Percentiles rank a stretch among this genome's conserved stretches.
phyloP scores from a whole-genome alignment of 2,113 vertebrate species.

The human (Homo sapiens) region DNA sequence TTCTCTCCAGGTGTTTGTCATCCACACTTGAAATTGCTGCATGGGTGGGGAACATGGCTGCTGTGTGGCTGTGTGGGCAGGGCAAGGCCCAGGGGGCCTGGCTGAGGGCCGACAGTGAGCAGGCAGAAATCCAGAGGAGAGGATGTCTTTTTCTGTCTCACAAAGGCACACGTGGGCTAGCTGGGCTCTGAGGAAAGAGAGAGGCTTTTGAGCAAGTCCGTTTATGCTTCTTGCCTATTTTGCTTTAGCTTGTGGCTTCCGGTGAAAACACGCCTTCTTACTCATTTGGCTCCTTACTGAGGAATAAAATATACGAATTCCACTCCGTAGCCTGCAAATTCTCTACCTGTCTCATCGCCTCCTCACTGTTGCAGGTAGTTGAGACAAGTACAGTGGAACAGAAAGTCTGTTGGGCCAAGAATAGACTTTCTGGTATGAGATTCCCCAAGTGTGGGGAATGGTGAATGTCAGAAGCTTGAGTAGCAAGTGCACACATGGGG shows the following conservation, averaged over 20 bases:
- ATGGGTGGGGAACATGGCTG: no score
- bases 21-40: no score
- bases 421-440: no score
- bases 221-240: background rate
- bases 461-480: background rate
- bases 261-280: background rate
- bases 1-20: background rate
- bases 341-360: no score
- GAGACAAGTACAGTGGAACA: background rate
- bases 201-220: background rate
- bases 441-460: no score
- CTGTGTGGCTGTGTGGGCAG: background rate
- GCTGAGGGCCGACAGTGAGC: background rate
- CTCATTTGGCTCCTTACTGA: background rate
- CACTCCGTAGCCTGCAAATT: background rate
- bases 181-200: background rate
- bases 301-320: background rate
- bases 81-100: fast-evolving
- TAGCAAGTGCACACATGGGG: background rate
- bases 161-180: background rate
- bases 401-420: background rate
- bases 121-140: background rate
- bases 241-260: background rate
- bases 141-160: background rate
- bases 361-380: background rate